phyloP scores from a whole-genome alignment of 2,888 invertebrate genomes.

The Mythimna vitellina region DNA sequence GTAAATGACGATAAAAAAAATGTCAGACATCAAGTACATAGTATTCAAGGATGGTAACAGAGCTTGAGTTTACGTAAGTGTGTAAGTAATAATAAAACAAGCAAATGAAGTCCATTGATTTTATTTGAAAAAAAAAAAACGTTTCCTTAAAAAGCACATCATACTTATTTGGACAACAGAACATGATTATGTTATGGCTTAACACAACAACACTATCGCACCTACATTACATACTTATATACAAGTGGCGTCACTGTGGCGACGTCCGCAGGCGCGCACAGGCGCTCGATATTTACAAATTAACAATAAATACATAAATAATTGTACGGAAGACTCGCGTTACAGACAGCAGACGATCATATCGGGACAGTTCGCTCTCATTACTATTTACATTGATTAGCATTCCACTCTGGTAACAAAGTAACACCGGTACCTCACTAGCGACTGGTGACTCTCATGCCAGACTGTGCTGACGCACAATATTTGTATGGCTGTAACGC shows the following conservation, averaged over 20 bases:
- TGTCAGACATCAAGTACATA: no score
- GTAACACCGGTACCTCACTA: slow-evolving; percentile 8
- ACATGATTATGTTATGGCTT: slow-evolving; percentile 72
- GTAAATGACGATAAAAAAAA: no score
- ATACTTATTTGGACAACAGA: slow-evolving; percentile 71
- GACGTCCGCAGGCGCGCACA: slow-evolving; percentile 2
- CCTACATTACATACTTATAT: slow-evolving; percentile 59
- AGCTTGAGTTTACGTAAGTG: background rate
- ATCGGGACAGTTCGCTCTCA: slow-evolving; percentile 8
- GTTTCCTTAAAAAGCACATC: slow-evolving; percentile 79
- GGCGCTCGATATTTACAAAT: slow-evolving; percentile 28
- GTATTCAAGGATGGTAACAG: background rate
- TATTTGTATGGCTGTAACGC: slow-evolving; percentile 23
- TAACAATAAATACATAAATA: slow-evolving; percentile 54
- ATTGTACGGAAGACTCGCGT: slow-evolving; percentile 58
- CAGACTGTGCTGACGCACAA: slow-evolving; percentile 1
- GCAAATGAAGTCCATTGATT: slow-evolving; percentile 78
- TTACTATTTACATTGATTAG: slow-evolving; percentile 52
- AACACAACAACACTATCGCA: slow-evolving; percentile 65
- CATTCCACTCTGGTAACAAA: slow-evolving; percentile 56
- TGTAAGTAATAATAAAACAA: slow-evolving; percentile 44
- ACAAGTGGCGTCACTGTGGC: slow-evolving; percentile 53
- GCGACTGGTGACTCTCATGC: slow-evolving; percentile 11
- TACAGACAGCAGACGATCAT: slow-evolving; percentile 25
- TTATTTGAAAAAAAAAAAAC: slow-evolving; percentile 79